A percentile compares a stretch with the other conserved stretches of the same genome.
These are phyloP conservation scores for Caenorhabditis imperialis DNA, from an alignment of 2,888 invertebrate genomes.

Conservation along the genomic window DNA sequence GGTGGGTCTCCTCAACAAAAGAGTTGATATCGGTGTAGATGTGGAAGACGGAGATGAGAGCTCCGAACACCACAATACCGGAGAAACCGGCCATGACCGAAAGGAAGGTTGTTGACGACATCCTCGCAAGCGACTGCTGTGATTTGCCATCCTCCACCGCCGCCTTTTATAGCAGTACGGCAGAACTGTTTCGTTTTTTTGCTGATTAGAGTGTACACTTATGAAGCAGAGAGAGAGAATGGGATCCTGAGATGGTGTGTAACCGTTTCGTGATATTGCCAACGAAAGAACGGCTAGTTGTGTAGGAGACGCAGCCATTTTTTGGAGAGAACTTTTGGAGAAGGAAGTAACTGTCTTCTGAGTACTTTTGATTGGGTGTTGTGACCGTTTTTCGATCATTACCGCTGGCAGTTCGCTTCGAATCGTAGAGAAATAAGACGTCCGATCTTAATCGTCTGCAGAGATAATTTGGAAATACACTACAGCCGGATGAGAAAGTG, in stretches of 20 bases:
- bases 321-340: conserved; percentile 16
- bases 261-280: conserved; percentile 41
- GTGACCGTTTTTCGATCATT: no score
- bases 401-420: no score
- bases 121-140: conserved; percentile 44
- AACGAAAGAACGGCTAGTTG: neutral
- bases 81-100: conserved; percentile 49
- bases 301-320: conserved; percentile 26
- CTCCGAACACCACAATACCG: conserved; percentile 52
- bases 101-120: conserved; percentile 53
- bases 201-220: conserved; percentile 44
- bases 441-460: no score
- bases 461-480: no score
- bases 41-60: conserved; percentile 43
- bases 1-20: conserved; percentile 55
- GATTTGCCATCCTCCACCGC: conserved; percentile 9
- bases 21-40: conserved; percentile 59
- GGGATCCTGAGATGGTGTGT: conserved; percentile 40
- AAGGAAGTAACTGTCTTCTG: conserved; percentile 24
- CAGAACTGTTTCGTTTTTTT: conserved; percentile 38
- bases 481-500: no score
- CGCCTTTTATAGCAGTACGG: conserved; percentile 41
- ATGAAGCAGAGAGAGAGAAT: conserved; percentile 31
- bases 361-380: conserved; percentile 22
- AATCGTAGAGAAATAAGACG: no score